Conservation (phyloP, 2,888 invertebrate genomes). For the Tenthredo mesomela region DNA sequence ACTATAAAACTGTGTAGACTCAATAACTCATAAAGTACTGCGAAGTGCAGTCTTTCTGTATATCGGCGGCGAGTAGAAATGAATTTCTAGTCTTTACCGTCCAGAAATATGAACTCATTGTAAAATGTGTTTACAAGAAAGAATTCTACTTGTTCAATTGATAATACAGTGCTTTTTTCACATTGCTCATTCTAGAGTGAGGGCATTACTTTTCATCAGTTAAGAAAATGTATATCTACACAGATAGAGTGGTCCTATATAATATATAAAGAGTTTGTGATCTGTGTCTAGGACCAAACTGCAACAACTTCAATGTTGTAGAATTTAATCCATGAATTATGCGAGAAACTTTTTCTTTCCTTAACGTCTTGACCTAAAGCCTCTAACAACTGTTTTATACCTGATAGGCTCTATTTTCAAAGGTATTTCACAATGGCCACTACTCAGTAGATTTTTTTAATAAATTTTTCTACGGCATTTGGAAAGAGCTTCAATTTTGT, state of each 20-base stretch:
- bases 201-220: not conserved
- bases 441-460: not conserved
- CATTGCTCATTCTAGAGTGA: not conserved
- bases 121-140: not conserved
- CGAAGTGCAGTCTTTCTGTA: not conserved
- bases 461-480: conserved; percentile 1
- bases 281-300: not conserved
- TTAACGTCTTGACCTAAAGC: not conserved
- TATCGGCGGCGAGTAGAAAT: not conserved
- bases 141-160: not conserved
- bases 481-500: not conserved
- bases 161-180: not conserved
- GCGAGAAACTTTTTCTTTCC: not conserved
- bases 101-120: not conserved
- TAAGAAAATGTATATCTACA: not conserved
- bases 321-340: not conserved
- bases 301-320: not conserved
- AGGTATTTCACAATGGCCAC: not conserved
- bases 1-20: not conserved
- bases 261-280: not conserved
- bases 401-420: not conserved
- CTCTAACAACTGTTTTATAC: not conserved
- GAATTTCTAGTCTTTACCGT: not conserved
- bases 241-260: not conserved
- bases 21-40: not conserved